phyloP scores from a whole-genome alignment of 53 echinoderm and acorn worm genomes.

The Temnopleurus reevesii region DNA sequence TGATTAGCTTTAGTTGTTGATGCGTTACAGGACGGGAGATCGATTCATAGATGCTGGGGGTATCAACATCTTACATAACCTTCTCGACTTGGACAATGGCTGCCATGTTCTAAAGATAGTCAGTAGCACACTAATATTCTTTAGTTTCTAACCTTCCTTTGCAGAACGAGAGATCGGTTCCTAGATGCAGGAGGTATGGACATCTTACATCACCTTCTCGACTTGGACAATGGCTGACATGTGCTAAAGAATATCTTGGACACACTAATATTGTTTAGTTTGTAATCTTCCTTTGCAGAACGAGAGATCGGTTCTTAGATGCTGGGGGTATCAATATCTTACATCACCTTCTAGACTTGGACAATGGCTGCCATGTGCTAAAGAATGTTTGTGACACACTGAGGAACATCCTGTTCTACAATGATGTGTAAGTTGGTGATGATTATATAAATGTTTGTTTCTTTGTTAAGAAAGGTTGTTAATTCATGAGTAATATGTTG shows the following conservation, averaged over 20 bases:
- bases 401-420: conserved; percentile 36
- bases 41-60: no score
- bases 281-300: neutral
- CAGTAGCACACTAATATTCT: no score
- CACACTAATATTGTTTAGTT: neutral
- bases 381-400: conserved; percentile 15
- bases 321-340: conserved; percentile 45
- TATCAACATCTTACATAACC: no score
- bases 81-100: no score
- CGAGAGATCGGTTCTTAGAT: conserved; percentile 39
- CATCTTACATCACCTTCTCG: conserved; percentile 34
- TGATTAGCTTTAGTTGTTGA: no score
- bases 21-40: no score
- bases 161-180: conserved; percentile 50
- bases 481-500: neutral
- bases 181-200: conserved; percentile 37
- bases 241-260: conserved; percentile 8
- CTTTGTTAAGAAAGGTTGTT: neutral
- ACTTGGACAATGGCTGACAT: neutral
- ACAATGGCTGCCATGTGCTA: neutral
- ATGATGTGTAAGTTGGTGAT: conserved; percentile 23
- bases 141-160: neutral
- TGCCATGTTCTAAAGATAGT: neutral
- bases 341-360: conserved; percentile 30
- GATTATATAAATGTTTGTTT: neutral